Conservation (phyloP, 2,888 invertebrate genomes). For the Archips crataeganus region DNA sequence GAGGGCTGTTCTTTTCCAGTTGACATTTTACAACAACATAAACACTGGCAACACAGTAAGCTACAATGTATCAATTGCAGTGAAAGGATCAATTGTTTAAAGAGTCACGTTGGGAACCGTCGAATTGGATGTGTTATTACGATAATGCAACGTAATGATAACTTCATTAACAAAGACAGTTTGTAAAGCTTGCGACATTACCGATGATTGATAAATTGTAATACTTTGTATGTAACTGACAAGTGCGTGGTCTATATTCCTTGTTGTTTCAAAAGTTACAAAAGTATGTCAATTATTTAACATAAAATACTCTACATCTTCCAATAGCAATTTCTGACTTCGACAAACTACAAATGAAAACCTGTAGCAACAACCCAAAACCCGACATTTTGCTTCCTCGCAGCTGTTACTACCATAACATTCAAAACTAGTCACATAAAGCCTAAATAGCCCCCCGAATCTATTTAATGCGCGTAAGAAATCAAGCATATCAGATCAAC, state of each 20-base stretch:
- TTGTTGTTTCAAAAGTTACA: neutral
- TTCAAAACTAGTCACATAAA: neutral
- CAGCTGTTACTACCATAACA: neutral
- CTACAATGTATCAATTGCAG: slow-evolving; percentile 42
- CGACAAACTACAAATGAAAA: too few species aligned
- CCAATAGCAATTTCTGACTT: too few species aligned
- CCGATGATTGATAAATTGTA: neutral
- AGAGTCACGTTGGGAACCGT: slow-evolving; percentile 32
- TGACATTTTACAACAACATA: slow-evolving; percentile 23
- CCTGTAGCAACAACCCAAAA: too few species aligned
- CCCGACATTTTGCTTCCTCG: neutral
- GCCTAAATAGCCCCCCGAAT: neutral
- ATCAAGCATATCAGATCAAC: slow-evolving; percentile 21
- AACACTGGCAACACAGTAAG: slow-evolving; percentile 36
- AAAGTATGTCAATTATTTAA: neutral
- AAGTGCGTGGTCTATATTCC: neutral
- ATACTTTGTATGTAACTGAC: neutral
- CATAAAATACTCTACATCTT: too few species aligned
- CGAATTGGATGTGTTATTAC: slow-evolving; percentile 20
- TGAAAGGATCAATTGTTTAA: slow-evolving; percentile 39
- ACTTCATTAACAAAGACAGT: slow-evolving; percentile 30
- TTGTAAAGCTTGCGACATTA: slow-evolving; percentile 14
- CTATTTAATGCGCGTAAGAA: slow-evolving; percentile 10
- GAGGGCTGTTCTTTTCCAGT: neutral
- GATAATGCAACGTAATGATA: slow-evolving; percentile 29